Conservation (phyloP, 2,888 invertebrate genomes). For the Odontomyia ornata region DNA sequence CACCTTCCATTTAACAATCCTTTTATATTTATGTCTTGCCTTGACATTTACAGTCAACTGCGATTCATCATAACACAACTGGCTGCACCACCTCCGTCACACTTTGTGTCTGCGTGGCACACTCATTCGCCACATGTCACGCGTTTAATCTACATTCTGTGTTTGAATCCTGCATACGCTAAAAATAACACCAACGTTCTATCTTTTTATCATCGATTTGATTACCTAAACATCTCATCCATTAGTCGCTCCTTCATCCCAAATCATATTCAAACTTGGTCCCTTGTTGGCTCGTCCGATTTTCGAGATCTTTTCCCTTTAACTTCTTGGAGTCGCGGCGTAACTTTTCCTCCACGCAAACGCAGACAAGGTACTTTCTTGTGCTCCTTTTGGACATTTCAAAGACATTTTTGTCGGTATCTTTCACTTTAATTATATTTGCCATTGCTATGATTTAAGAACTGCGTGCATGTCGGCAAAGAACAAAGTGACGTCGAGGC, state of each 20-base stretch:
- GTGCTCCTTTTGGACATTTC: constrained; percentile 32
- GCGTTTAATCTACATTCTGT: constrained; percentile 27
- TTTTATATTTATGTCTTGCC: constrained; percentile 11
- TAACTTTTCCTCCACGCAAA: background rate
- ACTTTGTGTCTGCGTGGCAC: background rate
- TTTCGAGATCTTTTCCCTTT: background rate
- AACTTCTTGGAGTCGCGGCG: background rate
- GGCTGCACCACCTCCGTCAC: background rate
- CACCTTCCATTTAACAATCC: constrained; percentile 35
- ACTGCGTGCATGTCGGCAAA: constrained; percentile 26
- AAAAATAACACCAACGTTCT: constrained; percentile 28
- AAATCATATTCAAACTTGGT: background rate
- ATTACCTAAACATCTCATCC: constrained; percentile 37
- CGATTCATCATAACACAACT: constrained; percentile 30
- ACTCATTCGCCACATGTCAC: constrained; percentile 34
- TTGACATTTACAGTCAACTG: constrained; percentile 34
- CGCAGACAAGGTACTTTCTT: background rate
- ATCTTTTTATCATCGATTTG: constrained; percentile 39
- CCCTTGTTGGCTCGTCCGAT: background rate
- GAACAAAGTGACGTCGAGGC: constrained; percentile 34
- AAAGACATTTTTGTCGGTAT: constrained; percentile 43
- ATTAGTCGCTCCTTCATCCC: constrained; percentile 35
- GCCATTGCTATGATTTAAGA: constrained; percentile 43
- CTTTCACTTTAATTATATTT: constrained; percentile 44
- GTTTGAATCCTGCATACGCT: constrained; percentile 18